These are phyloP conservation scores for Lithobius niger DNA, from an alignment of 1,140 invertebrate species.

Conservation along the genomic window DNA sequence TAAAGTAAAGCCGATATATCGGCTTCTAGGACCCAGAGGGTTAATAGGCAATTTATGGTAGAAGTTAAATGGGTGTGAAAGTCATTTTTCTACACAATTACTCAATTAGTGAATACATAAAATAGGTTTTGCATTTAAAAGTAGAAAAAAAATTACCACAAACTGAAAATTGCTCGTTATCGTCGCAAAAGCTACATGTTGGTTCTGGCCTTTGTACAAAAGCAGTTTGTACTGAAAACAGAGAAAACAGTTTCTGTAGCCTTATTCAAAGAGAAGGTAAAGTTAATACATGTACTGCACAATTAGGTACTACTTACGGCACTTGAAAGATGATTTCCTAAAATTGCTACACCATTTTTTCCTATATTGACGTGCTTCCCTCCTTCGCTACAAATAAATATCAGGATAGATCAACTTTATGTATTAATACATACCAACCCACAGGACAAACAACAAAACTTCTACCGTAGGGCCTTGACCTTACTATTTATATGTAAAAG, in stretches of 20 bases:
- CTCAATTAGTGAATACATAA: too few species aligned
- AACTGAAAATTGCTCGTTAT: constrained; percentile 28
- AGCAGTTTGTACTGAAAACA: constrained; percentile 31
- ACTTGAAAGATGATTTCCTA: constrained; percentile 24
- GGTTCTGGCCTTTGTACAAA: constrained; percentile 31
- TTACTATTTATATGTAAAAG: constrained; percentile 24
- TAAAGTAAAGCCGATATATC: too few species aligned
- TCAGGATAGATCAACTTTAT: constrained; percentile 10
- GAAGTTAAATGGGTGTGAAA: too few species aligned
- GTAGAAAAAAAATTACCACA: constrained; percentile 24
- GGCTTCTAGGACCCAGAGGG: too few species aligned
- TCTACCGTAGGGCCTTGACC: constrained; percentile 17
- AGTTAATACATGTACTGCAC: too few species aligned
- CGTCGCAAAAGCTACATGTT: constrained; percentile 30
- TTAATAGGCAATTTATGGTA: too few species aligned
- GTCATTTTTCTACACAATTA: too few species aligned
- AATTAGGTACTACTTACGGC: constrained; percentile 23
- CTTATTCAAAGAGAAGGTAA: background rate
- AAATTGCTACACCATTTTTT: constrained; percentile 32
- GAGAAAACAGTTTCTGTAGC: constrained; percentile 6
- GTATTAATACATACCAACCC: too few species aligned
- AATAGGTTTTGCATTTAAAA: too few species aligned
- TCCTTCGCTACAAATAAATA: constrained; percentile 25
- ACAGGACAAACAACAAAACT: background rate
- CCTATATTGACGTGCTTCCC: constrained; percentile 30